Evolutionary conservation across 2,888 invertebrate genomes (phyloP), one percentile per base, ranked within the genome.

Genomic region (Mythimna ferrago): DNA sequence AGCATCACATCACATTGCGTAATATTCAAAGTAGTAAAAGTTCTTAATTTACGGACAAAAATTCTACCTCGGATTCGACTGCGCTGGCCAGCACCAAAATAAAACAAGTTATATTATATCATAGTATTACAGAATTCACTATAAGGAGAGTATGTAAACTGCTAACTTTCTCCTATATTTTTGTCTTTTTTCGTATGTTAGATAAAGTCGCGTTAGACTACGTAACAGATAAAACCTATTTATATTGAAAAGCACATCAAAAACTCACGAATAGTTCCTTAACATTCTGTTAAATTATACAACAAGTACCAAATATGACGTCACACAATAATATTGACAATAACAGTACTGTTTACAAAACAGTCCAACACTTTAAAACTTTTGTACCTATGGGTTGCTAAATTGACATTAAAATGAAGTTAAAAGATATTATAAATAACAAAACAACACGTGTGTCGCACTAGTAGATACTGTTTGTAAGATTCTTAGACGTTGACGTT

Each of bases 381-480:
- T 16, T 48, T 6, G 48, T 6, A n/a, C n/a, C n/a, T n/a, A 16
- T 48, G 0, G 14, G 14, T 0, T n/a, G n/a, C 2, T 7, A 10
- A 2, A 19, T 38, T 11, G 4, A 26, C n/a, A 16, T 2, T 14
- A n/a, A 53, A 26, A 57, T 51, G 1, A 60, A 48, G 11, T 38
- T 48, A n/a, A 7, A 53, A 44, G 1, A 51, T 7, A 21, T 16
- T 56, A n/a, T 60, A 65, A 16, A 11, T 4, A 61, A 51, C 16
- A 53, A 16, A 53, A 56, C 32, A 57, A 66, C 69, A 76, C 48
- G 65, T 62, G 66, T 26, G 11, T 41, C 41, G n/a, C 48, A 41
- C n/a, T 26, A 35, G 3, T 48, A 48, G 16, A 1, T 56, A 38
- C 61, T 11, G 66, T 32, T 41, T 53, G 2, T 11, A 57, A 57